Percentiles rank a stretch among this genome's conserved stretches.
Evolutionary conservation across 2,888 invertebrate genomes (phyloP).

Genomic region (Tetramorium bicarinatum): DNA sequence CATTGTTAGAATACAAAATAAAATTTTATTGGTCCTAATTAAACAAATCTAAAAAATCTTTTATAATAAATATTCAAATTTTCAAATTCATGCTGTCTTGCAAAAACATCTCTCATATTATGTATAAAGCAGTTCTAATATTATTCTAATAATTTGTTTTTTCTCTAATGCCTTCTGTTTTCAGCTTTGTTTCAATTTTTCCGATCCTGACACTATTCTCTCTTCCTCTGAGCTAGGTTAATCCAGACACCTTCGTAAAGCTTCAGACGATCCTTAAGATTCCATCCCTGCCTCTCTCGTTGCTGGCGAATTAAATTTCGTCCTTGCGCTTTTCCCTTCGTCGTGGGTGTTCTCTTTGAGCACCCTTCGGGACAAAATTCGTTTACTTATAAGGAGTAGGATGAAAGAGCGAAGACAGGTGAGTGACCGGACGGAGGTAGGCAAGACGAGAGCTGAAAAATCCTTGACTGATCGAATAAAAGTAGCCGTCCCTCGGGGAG

Average conservation of each 20-base stretch:
- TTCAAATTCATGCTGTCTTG: not conserved
- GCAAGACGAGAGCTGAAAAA: slow-evolving; percentile 53
- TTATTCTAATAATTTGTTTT: slow-evolving; percentile 23
- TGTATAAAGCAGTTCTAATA: not conserved
- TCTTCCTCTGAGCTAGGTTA: slow-evolving; percentile 6
- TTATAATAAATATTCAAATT: not conserved
- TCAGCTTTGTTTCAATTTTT: slow-evolving; percentile 19
- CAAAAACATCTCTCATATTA: not conserved
- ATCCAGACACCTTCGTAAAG: slow-evolving; percentile 19
- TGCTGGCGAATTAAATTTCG: slow-evolving; percentile 61
- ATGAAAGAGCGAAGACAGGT: slow-evolving; percentile 43
- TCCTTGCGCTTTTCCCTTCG: slow-evolving; percentile 18
- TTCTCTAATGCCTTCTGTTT: not conserved
- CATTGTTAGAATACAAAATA: not conserved
- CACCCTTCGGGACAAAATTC: slow-evolving; percentile 51
- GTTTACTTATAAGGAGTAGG: slow-evolving; percentile 50
- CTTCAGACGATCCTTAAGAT: slow-evolving; percentile 46
- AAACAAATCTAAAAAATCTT: not conserved
- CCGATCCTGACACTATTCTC: not conserved
- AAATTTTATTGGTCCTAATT: not conserved
- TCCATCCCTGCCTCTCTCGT: slow-evolving; percentile 22
- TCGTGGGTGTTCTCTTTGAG: slow-evolving; percentile 55
- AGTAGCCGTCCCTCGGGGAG: slow-evolving; percentile 38
- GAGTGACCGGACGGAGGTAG: slow-evolving; percentile 33
- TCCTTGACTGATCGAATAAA: slow-evolving; percentile 55